phyloP scores from a whole-genome alignment of 1,140 invertebrate species.

The Cydia fagiglandana region DNA sequence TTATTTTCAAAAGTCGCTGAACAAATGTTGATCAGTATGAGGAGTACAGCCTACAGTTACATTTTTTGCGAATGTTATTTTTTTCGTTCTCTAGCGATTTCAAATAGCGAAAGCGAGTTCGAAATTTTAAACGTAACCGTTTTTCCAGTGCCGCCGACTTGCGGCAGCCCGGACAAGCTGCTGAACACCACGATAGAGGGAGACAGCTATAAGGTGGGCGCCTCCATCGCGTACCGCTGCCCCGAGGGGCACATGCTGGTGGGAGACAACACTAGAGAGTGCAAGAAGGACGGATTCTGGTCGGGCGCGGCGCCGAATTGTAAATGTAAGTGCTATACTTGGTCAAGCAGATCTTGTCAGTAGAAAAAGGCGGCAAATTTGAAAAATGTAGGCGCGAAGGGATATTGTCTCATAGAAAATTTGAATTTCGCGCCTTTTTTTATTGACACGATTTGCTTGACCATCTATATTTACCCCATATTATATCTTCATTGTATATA shows the following conservation, averaged over 20 bases:
- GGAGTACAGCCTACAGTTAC: too few relatives aligned
- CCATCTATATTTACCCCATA: too few relatives aligned
- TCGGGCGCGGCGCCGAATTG: slow-evolving; percentile 88
- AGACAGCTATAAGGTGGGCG: slow-evolving; percentile 84
- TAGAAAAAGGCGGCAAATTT: too few relatives aligned
- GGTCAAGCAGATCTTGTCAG: too few relatives aligned
- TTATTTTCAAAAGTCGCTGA: too few relatives aligned
- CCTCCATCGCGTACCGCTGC: slow-evolving; percentile 88
- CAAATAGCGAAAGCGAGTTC: slow-evolving; percentile 16
- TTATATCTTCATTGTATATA: too few relatives aligned
- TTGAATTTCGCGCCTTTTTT: too few relatives aligned
- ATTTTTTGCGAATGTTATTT: too few relatives aligned
- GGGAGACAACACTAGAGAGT: slow-evolving; percentile 85
- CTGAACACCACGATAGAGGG: slow-evolving; percentile 91
- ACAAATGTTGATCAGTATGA: too few relatives aligned
- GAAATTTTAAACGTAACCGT: slow-evolving; percentile 30
- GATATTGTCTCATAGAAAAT: too few relatives aligned
- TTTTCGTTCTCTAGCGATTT: neutral
- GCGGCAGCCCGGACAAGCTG: slow-evolving; percentile 91
- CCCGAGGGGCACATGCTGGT: slow-evolving; percentile 90
- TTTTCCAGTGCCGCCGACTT: slow-evolving; percentile 87
- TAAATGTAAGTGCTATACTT: slow-evolving; percentile 85
- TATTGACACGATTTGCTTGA: too few relatives aligned
- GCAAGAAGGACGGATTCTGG: slow-evolving; percentile 89
- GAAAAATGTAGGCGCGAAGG: too few relatives aligned